These are phyloP conservation scores for Drosophila flavopinicola DNA, from an alignment of 2,888 invertebrate genomes.

Conservation along the genomic window DNA sequence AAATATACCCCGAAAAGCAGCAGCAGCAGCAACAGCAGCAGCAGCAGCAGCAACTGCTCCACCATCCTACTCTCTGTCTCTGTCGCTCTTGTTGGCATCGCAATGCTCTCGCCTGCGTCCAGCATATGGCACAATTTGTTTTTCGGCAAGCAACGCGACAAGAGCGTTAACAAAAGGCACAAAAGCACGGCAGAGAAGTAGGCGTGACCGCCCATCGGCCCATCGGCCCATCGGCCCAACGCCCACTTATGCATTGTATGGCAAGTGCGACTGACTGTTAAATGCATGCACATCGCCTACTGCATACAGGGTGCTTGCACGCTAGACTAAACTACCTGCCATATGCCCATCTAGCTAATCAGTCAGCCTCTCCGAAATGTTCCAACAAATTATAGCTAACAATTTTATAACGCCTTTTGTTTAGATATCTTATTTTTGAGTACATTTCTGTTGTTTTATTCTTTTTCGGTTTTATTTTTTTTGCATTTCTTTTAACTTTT, in stretches of 20 bases:
- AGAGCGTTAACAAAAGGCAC: constrained; percentile 66
- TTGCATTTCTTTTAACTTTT: too few species aligned
- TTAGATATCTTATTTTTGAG: too few species aligned
- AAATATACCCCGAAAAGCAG: constrained; percentile 8
- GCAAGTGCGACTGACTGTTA: too few species aligned
- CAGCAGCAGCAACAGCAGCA: not conserved
- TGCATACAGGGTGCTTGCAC: constrained; percentile 50
- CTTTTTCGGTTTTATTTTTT: too few species aligned
- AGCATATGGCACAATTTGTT: constrained; percentile 77
- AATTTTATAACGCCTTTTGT: too few species aligned
- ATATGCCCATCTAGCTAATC: too few species aligned
- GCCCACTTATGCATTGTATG: constrained; percentile 31
- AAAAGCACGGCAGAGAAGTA: constrained; percentile 64
- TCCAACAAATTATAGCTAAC: too few species aligned
- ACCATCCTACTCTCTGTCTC: constrained; percentile 18
- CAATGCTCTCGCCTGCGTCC: constrained; percentile 57
- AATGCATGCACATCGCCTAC: constrained; percentile 63
- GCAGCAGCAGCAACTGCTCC: constrained; percentile 5
- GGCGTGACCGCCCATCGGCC: not conserved
- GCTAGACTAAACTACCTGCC: too few species aligned
- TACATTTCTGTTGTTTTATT: too few species aligned
- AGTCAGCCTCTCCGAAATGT: too few species aligned
- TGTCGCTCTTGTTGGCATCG: constrained; percentile 47
- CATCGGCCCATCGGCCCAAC: not conserved
- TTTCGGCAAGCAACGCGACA: constrained; percentile 39